Evolutionary conservation across 2,888 invertebrate genomes (phyloP).

Genomic region (Nomada lathburiana): DNA sequence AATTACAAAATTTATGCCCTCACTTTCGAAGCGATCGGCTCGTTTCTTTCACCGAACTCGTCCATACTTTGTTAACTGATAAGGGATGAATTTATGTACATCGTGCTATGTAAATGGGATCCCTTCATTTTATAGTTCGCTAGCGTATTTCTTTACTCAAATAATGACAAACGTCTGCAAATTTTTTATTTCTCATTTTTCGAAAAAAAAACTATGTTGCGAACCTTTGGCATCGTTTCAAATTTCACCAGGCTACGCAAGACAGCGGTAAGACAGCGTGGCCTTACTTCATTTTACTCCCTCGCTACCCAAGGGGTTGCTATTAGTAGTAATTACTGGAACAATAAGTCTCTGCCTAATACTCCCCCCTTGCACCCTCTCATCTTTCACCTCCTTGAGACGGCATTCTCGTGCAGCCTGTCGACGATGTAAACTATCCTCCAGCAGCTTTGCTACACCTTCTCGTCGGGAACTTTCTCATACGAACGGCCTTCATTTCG

Average conservation of each 20-base stretch:
- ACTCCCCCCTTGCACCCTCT: constrained; percentile 64
- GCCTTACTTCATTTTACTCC: constrained; percentile 1
- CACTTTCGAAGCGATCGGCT: too few species aligned
- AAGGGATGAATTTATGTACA: too few species aligned
- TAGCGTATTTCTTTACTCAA: too few species aligned
- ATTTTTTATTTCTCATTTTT: too few species aligned
- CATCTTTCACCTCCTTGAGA: constrained; percentile 60
- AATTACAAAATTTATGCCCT: too few species aligned
- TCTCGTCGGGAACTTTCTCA: constrained; percentile 50
- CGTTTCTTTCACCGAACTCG: too few species aligned
- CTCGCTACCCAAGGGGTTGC: constrained; percentile 52
- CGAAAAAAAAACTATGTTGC: too few species aligned
- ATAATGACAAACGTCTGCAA: too few species aligned
- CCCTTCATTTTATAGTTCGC: too few species aligned
- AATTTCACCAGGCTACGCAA: not conserved
- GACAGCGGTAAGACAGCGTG: constrained; percentile 32
- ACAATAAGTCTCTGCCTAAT: constrained; percentile 75
- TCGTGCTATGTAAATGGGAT: too few species aligned
- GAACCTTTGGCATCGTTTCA: too few species aligned
- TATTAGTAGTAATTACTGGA: constrained; percentile 76
- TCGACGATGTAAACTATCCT: constrained; percentile 56
- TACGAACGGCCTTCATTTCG: constrained; percentile 28
- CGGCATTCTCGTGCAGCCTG: constrained; percentile 55
- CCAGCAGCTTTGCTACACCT: constrained; percentile 12
- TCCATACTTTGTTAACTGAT: too few species aligned